Evolutionary conservation across 2,797 vertebrate genomes (phyloP).

Genomic region (Perodicticus potto): DNA sequence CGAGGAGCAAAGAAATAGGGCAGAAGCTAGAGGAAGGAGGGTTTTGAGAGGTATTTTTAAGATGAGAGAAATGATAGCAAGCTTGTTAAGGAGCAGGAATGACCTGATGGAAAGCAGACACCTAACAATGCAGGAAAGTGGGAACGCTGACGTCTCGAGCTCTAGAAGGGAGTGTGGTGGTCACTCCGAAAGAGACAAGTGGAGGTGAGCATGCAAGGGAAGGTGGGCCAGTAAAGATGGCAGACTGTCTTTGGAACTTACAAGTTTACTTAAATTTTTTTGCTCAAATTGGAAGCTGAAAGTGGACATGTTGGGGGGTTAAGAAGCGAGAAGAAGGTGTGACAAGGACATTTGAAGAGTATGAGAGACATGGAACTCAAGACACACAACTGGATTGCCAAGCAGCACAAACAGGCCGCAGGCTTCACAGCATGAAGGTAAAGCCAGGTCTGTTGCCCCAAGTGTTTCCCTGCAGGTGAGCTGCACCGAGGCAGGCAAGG

Average conservation of each 20-base stretch:
- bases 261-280: not conserved
- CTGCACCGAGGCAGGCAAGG: not conserved
- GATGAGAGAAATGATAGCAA: not conserved
- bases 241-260: not conserved
- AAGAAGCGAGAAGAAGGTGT: not conserved
- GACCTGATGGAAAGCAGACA: not conserved
- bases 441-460: not conserved
- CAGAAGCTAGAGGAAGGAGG: not conserved
- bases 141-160: fast-evolving
- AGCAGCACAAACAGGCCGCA: not conserved
- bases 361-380: not conserved
- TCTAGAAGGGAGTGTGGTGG: not conserved
- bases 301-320: not conserved
- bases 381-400: not conserved
- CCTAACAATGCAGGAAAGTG: not conserved
- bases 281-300: not conserved
- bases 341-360: not conserved
- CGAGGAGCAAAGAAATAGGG: not conserved
- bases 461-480: not conserved
- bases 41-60: not conserved
- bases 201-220: not conserved
- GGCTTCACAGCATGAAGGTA: not conserved
- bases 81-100: not conserved
- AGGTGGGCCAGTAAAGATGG: not conserved
- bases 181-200: not conserved